Base-by-base conservation (phyloP, 2,113 vertebrate genomes). In the Rhodinocichla rosea region DNA sequence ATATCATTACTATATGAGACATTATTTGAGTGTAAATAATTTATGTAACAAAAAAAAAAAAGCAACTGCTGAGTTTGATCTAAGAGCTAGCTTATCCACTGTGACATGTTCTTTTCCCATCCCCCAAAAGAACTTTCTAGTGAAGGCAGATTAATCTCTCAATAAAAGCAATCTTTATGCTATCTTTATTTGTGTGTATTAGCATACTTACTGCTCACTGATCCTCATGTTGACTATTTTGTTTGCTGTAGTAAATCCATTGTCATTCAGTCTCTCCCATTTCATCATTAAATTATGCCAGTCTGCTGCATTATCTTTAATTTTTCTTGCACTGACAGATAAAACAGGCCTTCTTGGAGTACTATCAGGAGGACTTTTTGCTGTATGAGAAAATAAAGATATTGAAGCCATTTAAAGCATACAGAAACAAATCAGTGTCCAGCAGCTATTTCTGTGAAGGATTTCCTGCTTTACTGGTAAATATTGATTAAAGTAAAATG, bases 271-370 rank as follows among this genome's bases (percentile, higher is more conserved):
- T 20, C 89, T 96, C 44, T 99, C 99, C 99, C 99, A 99, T 88
- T 98, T 98, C 92, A 98, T 94, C 78, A 99, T 98, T 92, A 99
- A 98, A 96, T 99, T 99, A 91, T 99, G 99, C 99, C 99, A 99
- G 71, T 99, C 99, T 0, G 99, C 99, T 7, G 98, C 99, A 40
- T 99, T 99, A 97, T 99, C 99, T 97, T 98, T 99, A 84, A 99
- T 95, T 97, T 99, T 99, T 77, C 99, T 98, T 16, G 98, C 98
- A 80, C 98, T 99, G 97, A 98, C 98, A 44, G 98, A 98, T 52
- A 99, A 95, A 20, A 98, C 98, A 32, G 98, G 96, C 92, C 98
- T 99, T 95, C 98, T 98, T 59, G 98, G 97, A 23, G 98, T 97
- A 53, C 79, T 37, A 26, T 92, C 88, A 68, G 96, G 93, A 49